Evolutionary conservation across 2,888 invertebrate species (phyloP).

Genomic region (Arctia plantaginis): DNA sequence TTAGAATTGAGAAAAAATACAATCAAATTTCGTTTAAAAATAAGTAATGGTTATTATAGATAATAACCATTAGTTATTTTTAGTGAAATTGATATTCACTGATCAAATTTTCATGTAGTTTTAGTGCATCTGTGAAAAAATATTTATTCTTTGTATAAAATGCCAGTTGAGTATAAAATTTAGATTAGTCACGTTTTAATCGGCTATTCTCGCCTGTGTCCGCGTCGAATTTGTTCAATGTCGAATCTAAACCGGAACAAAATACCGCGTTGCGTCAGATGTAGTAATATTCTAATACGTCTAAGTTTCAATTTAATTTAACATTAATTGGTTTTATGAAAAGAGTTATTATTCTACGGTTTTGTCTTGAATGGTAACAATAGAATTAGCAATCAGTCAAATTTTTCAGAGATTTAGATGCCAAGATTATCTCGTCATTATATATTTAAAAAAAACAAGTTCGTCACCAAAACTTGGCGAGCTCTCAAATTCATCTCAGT

Average conservation of each 20-base stretch:
- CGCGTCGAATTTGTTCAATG: conserved; percentile 69
- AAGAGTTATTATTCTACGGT: neutral
- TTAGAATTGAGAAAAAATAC: too few species aligned
- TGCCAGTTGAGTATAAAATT: conserved; percentile 58
- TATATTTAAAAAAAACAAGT: conserved; percentile 22
- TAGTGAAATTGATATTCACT: conserved; percentile 10
- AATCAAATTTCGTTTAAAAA: too few species aligned
- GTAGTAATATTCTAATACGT: conserved; percentile 48
- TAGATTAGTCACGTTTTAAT: conserved; percentile 65
- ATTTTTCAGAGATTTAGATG: neutral
- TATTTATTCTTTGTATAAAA: conserved; percentile 54
- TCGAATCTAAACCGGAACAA: conserved; percentile 66
- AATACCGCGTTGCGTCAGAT: conserved; percentile 59
- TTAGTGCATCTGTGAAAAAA: conserved; percentile 41
- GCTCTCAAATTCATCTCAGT: conserved; percentile 61
- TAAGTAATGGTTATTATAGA: too few species aligned
- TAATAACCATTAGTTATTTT: neutral
- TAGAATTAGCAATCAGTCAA: neutral
- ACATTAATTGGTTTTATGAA: conserved; percentile 12
- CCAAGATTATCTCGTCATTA: conserved; percentile 11
- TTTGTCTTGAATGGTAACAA: neutral
- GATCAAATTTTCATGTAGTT: conserved; percentile 26
- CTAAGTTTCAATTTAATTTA: conserved; percentile 34
- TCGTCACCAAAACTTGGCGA: conserved; percentile 29
- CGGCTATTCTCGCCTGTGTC: conserved; percentile 54